Evolutionary conservation across 2,888 invertebrate genomes (phyloP), one percentile per base, ranked within the genome.

Genomic region (Platycheirus rosarum): DNA sequence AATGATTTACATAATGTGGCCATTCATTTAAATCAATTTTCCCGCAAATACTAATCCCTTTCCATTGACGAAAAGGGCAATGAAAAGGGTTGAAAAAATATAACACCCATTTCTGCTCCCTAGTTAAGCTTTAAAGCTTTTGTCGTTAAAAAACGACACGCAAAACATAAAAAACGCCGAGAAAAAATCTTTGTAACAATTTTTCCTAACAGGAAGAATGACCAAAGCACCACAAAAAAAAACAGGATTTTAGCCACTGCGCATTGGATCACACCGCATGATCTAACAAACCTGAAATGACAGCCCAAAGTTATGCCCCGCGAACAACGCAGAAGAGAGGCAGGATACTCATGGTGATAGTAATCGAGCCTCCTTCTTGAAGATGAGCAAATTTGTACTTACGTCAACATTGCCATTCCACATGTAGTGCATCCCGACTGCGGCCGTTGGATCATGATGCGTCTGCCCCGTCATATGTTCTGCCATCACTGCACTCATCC

Each of bases 401-500:
- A 91, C 91, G 85, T 91, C 91, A 37, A 91, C 89, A 23, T 86
- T 85, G 53, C 91, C 91, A 86, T 91, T 91, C 91, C 91, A 91
- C 91, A 91, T 91, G 84, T 91, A 91, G 84, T 91, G 91, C 91
- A 91, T 91, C 66, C 89, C 90, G 69, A 91, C 91, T 20, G 90
- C 89, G 26, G 89, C 89, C 11, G 91, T 88, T 62, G 91, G 91
- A 88, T 91, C 91, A 88, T 95, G 95, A 87, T 95, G 95, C 86
- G 94, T 94, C 77, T 95, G 94, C 0, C 90, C 90, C 91, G 96
- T 97, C 94, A 97, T 97, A 90, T 97, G 97, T 89, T 97, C 97
- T 77, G 97, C 97, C 97, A 97, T 97, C 88, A 97, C 97, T 40
- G 91, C 91, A 89, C 97, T 97, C 97, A 97, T 97, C 97, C 97